Percentiles rank a stretch among this genome's conserved stretches.
phyloP scores from a whole-genome alignment of 2,797 vertebrate genomes.

The Yasuhikotakia modesta region DNA sequence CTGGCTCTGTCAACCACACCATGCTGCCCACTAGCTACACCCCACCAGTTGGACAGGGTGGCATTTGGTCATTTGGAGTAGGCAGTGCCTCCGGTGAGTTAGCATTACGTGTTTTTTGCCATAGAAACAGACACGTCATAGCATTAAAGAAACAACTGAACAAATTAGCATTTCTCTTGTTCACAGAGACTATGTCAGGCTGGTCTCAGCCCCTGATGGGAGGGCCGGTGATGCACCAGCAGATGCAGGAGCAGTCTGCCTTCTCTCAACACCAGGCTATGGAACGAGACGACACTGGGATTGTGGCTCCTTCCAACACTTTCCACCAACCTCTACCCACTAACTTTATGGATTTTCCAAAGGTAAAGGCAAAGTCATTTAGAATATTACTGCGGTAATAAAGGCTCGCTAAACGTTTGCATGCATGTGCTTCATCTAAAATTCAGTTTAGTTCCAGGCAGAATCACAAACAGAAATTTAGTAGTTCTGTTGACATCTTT shows the following conservation, averaged over 20 bases:
- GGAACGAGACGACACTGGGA: conserved; percentile 98
- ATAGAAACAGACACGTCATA: too few species aligned
- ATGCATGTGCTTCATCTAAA: neutral
- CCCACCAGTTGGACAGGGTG: conserved; percentile 92
- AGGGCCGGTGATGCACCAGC: conserved; percentile 92
- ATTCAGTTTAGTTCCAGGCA: neutral
- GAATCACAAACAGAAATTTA: neutral
- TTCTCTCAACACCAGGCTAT: conserved; percentile 98
- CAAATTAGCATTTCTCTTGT: neutral
- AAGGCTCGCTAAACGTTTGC: neutral
- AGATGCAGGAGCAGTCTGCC: conserved; percentile 89
- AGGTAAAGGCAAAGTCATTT: conserved; percentile 74
- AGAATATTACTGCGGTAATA: neutral
- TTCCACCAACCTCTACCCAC: conserved; percentile 96
- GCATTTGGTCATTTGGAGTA: conserved; percentile 98
- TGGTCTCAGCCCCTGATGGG: conserved; percentile 98
- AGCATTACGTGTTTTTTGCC: neutral
- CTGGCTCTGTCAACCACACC: conserved; percentile 89
- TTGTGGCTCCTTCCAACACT: conserved; percentile 94
- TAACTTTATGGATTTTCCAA: conserved; percentile 97
- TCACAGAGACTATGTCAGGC: conserved; percentile 91
- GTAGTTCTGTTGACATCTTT: neutral
- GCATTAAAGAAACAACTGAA: neutral
- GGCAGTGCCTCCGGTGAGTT: conserved; percentile 89
- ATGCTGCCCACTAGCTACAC: conserved; percentile 93